Conservation (phyloP, 2,113 vertebrate genomes). For the Caranx melampygus region DNA sequence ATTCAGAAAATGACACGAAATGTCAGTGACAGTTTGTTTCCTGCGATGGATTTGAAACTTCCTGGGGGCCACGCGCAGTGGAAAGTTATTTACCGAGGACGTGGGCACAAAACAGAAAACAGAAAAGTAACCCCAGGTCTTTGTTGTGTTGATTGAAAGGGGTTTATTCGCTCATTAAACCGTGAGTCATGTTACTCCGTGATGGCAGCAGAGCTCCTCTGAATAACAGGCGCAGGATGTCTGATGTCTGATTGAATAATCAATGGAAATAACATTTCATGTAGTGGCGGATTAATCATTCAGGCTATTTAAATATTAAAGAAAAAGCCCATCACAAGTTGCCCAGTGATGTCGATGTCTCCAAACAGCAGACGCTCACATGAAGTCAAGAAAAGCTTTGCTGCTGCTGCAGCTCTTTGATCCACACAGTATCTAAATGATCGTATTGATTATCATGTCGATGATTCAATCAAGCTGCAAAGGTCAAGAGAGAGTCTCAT, state of each 20-base stretch:
- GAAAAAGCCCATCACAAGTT: neutral
- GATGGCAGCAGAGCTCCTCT: neutral
- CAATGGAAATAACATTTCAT: slow-evolving; percentile 13
- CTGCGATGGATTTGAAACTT: neutral
- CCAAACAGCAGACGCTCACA: no score
- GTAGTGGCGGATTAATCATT: neutral
- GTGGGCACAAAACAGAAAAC: neutral
- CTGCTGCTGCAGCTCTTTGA: neutral
- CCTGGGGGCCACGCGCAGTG: neutral
- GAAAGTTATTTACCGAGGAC: slow-evolving; percentile 5
- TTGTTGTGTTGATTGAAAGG: neutral
- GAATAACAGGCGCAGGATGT: slow-evolving; percentile 2
- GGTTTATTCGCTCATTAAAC: neutral
- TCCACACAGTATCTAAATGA: no score
- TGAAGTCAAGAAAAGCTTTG: neutral
- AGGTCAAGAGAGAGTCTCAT: neutral
- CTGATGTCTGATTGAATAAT: slow-evolving; percentile 12
- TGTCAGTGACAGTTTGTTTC: neutral
- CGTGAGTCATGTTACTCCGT: slow-evolving; percentile 26
- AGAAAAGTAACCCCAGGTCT: slow-evolving; percentile 2
- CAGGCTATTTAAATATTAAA: neutral
- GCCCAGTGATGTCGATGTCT: neutral
- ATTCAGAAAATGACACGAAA: neutral
- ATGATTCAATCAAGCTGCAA: neutral
- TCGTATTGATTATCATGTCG: neutral